These are phyloP conservation scores for Rhagoletis zephyria DNA, from an alignment of 1,140 invertebrate genomes.

Conservation along the genomic window DNA sequence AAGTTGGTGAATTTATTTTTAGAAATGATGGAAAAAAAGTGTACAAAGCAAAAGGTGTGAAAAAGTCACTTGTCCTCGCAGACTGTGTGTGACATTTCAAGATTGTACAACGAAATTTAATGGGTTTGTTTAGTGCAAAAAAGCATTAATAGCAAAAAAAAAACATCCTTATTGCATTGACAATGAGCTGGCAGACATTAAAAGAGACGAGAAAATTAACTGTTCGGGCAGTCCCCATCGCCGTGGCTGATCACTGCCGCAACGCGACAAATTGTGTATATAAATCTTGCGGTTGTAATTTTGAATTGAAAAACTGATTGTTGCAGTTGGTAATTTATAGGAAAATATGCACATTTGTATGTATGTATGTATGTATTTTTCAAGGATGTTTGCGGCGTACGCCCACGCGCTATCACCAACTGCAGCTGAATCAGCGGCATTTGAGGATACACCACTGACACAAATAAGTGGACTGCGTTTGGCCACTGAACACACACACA, in stretches of 20 bases:
- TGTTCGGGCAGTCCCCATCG: background rate
- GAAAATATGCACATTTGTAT: background rate
- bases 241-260: background rate
- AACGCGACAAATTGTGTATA: background rate
- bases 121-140: background rate
- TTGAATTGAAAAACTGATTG: conserved; percentile 30
- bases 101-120: background rate
- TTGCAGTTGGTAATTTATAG: background rate
- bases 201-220: background rate
- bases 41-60: background rate
- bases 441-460: background rate
- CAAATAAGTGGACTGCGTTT: background rate
- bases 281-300: conserved; percentile 6
- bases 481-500: background rate
- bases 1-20: too few species aligned
- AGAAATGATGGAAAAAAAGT: too few species aligned
- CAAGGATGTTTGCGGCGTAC: background rate
- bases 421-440: background rate
- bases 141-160: background rate
- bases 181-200: background rate
- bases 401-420: background rate
- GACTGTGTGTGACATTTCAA: background rate
- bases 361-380: background rate
- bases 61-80: background rate
- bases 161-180: background rate